Conservation (phyloP, 2,113 vertebrate genomes). For the Oncorhynchus mykiss region DNA sequence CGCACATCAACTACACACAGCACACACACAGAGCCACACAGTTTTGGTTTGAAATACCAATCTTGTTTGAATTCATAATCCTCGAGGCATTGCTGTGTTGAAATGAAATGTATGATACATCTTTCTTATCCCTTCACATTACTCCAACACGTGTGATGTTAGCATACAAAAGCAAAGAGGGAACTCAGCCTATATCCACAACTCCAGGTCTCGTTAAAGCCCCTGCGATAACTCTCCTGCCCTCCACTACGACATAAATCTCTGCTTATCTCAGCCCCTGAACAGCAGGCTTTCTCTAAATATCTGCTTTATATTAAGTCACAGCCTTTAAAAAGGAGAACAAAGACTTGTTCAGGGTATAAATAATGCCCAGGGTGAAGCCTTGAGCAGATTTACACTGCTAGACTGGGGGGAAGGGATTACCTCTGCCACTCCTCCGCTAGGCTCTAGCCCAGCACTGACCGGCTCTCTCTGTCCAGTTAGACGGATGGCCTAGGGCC, state of each 20-base stretch:
- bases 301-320: slow-evolving; percentile 35
- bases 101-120: too few species aligned
- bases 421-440: slow-evolving; percentile 1
- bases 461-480: background rate
- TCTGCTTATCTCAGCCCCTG: slow-evolving; percentile 22
- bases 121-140: background rate
- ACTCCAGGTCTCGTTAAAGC: slow-evolving; percentile 12
- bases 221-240: slow-evolving; percentile 13
- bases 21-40: too few species aligned
- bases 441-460: background rate
- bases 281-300: slow-evolving; percentile 26
- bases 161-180: background rate
- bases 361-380: slow-evolving; percentile 27
- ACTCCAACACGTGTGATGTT: slow-evolving; percentile 7
- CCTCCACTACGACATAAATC: slow-evolving; percentile 22
- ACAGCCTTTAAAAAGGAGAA: slow-evolving; percentile 36
- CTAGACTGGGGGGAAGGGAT: background rate
- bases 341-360: slow-evolving; percentile 26
- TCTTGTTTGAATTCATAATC: too few species aligned
- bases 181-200: background rate
- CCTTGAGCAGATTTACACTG: slow-evolving; percentile 30
- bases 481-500: background rate
- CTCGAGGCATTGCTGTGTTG: too few species aligned
- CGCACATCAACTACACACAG: background rate
- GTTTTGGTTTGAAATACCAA: too few species aligned